A percentile compares a stretch with the other conserved stretches of the same genome.
Evolutionary conservation across 2,797 vertebrate species (phyloP).

Genomic region (Catamblyrhynchus diadema): DNA sequence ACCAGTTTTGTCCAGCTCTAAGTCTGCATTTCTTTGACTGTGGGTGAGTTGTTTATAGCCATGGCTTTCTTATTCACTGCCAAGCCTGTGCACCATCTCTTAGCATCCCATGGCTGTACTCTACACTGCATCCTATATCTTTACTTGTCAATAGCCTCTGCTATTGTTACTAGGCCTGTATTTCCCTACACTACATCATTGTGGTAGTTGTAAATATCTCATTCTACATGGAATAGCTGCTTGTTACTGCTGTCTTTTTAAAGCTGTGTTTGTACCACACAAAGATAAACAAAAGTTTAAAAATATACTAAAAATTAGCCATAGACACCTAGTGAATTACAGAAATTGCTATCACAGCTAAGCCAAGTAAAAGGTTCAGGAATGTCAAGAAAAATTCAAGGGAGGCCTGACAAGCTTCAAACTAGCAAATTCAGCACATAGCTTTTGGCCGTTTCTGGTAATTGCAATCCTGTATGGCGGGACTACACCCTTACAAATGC

Average conservation of each 20-base stretch:
- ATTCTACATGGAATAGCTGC: not conserved
- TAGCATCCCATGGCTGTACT: conserved; percentile 38
- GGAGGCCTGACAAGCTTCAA: not conserved
- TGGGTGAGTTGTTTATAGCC: conserved; percentile 49
- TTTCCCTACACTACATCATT: not conserved
- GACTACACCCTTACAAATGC: not conserved
- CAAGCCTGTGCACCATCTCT: conserved; percentile 21
- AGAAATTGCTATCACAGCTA: not conserved
- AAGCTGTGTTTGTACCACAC: not conserved
- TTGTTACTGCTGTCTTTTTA: not conserved
- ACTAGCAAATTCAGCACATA: not conserved
- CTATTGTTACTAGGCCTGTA: not conserved
- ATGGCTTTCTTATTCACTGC: conserved; percentile 23
- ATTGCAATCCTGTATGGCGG: not conserved
- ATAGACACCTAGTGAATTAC: not conserved
- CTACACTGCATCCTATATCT: not conserved
- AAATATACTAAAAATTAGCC: not conserved
- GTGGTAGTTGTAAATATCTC: conserved; percentile 4
- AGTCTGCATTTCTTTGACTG: conserved; percentile 52
- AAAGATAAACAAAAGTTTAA: not conserved
- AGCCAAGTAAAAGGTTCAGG: not conserved
- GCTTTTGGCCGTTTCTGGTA: not conserved
- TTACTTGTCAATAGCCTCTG: not conserved
- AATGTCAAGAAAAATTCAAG: not conserved
- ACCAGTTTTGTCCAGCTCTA: conserved; percentile 55